Base-by-base conservation (phyloP, 2,888 invertebrate species). In the Vesta saturnalis region DNA sequence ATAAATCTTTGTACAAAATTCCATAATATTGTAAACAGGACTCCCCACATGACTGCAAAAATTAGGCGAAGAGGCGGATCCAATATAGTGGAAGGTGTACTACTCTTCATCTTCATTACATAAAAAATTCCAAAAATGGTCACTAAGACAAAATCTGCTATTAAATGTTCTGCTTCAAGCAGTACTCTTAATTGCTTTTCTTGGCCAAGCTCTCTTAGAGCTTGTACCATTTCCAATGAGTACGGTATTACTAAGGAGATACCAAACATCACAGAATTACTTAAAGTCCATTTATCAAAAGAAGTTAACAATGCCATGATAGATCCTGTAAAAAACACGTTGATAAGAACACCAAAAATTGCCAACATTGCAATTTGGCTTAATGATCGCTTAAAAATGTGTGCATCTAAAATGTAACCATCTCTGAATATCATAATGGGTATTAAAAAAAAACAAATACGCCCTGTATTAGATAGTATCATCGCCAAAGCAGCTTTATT, bases 241-340 rank as follows among this genome's bases (percentile, higher is more conserved):
- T 64, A 56, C 5, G 49, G 60, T 1, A 49, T 8, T 23, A 47
- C 60, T 15, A 64, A 68, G 1, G 60, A 6, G 6, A 22, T 12
- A 2, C 68, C 68, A 60, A 68, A 68, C 21, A 68, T 10, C n/a
- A n/a, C n/a, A n/a, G n/a, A n/a, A 14, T 62, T n/a, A 19, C 61
- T 62, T 58, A 18, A 49, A 1, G 54, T 18, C n/a, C 49, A 67
- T 12, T 1, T 46, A 14, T 6, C 16, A 16, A 8, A 14, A n/a
- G n/a, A 62, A 1, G 15, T 62, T 62, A 61, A 62, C 62, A 16
- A n/a, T n/a, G n/a, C n/a, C n/a, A n/a, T n/a, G n/a, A 67, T 14
- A 5, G 47, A 18, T 1, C 68, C 68, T 15, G 58, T 64, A 16
- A 55, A 47, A 16, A 35, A 54, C 1, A 60, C 55, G 23, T 22